Percentiles rank a stretch among this genome's conserved stretches.
These are phyloP conservation scores for Ranitomeya imitator DNA, from an alignment of 2,113 vertebrate species.

Conservation along the genomic window DNA sequence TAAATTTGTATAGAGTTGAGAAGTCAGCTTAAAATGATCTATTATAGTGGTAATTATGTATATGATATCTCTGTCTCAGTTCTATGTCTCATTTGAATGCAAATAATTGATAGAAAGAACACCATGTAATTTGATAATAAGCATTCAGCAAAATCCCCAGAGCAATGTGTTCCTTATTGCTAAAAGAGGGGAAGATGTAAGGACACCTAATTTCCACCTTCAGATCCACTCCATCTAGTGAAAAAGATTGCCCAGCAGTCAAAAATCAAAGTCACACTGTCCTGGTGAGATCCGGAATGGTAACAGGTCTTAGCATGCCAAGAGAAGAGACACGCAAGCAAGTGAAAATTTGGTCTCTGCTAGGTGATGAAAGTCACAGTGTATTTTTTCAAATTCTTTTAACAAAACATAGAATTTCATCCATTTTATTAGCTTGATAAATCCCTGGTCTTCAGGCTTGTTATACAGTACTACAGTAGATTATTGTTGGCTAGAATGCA, in stretches of 20 bases:
- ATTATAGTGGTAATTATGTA: background rate
- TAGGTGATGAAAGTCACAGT: slow-evolving; percentile 70
- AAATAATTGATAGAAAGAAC: slow-evolving; percentile 73
- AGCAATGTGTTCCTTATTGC: slow-evolving; percentile 67
- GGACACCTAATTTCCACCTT: slow-evolving; percentile 87
- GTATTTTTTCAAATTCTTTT: slow-evolving; percentile 36
- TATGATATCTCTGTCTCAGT: background rate
- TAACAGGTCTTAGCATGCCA: slow-evolving; percentile 71
- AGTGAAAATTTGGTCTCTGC: slow-evolving; percentile 76
- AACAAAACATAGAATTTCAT: slow-evolving; percentile 24
- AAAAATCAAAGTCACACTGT: slow-evolving; percentile 73
- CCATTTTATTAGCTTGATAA: background rate
- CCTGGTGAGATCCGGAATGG: slow-evolving; percentile 66
- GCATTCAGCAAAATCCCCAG: slow-evolving; percentile 61
- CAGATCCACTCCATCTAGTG: slow-evolving; percentile 76
- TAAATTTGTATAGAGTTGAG: background rate
- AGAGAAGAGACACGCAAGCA: slow-evolving; percentile 69
- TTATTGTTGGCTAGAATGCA: background rate
- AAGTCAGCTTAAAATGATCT: slow-evolving; percentile 59
- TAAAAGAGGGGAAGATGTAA: slow-evolving; percentile 71
- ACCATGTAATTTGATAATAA: slow-evolving; percentile 51
- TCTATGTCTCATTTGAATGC: slow-evolving; percentile 66
- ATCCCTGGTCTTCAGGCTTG: background rate
- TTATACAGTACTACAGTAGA: background rate
- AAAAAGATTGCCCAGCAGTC: slow-evolving; percentile 83